Percentiles rank a stretch among this genome's conserved stretches.
These are phyloP conservation scores for Saturnia japonica DNA, from an alignment of 2,888 invertebrate genomes.

Conservation along the genomic window DNA sequence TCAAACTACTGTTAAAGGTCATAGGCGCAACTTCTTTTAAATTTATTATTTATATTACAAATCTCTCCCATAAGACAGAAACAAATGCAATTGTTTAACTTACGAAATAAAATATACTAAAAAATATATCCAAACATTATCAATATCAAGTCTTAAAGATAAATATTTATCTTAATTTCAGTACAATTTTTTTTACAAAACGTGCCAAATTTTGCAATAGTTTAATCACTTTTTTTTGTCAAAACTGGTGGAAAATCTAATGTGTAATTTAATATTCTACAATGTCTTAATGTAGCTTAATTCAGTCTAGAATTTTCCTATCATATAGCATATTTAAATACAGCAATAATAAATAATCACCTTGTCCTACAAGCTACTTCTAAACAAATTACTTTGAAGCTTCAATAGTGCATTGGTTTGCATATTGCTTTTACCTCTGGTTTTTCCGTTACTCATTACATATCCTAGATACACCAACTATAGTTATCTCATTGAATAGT, in stretches of 20 bases:
- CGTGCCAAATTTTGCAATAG: constrained; percentile 59
- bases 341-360: constrained; percentile 52
- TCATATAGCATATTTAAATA: constrained; percentile 60
- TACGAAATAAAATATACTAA: constrained; percentile 28
- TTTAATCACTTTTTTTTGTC: constrained; percentile 51
- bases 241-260: constrained; percentile 71
- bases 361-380: constrained; percentile 56
- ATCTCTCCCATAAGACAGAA: background rate
- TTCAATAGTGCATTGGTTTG: constrained; percentile 46
- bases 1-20: background rate
- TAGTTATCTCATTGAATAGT: constrained; percentile 4
- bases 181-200: constrained; percentile 63
- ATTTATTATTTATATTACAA: background rate
- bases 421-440: constrained; percentile 1
- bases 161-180: constrained; percentile 54
- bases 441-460: background rate
- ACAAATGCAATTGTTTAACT: background rate
- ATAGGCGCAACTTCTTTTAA: background rate
- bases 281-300: constrained; percentile 72
- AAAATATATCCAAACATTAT: constrained; percentile 50
- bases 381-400: constrained; percentile 46
- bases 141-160: constrained; percentile 44
- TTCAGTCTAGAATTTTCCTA: constrained; percentile 78
- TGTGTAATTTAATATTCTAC: constrained; percentile 57
- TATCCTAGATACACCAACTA: background rate